These are phyloP conservation scores for Holothuria leucospilota DNA, from an alignment of 53 echinoderm and acorn worm species.

Conservation along the genomic window DNA sequence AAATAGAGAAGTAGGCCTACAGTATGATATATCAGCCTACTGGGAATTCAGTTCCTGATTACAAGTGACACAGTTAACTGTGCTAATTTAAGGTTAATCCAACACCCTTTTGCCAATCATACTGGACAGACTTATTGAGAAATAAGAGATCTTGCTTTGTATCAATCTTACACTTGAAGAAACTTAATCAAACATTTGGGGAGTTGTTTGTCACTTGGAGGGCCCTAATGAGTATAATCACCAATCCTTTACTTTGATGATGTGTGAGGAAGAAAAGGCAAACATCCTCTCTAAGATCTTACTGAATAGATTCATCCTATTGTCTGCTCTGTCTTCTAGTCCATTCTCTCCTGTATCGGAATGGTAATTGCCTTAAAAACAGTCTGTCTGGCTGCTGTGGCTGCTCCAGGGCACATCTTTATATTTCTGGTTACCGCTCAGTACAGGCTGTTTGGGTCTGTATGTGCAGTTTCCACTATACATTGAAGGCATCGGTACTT, in stretches of 20 bases:
- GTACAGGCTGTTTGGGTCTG: too few species aligned
- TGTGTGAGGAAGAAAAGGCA: background rate
- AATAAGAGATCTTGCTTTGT: background rate
- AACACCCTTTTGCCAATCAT: background rate
- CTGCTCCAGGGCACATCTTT: too few species aligned
- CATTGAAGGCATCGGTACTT: too few species aligned
- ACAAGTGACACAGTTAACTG: conserved; percentile 21
- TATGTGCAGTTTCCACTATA: too few species aligned
- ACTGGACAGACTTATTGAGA: background rate
- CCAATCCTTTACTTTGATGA: background rate
- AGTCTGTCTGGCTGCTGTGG: conserved; percentile 29
- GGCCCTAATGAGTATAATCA: conserved; percentile 27
- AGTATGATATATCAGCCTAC: background rate
- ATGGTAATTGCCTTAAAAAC: conserved; percentile 42
- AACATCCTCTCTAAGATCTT: background rate
- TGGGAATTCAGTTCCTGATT: conserved; percentile 3
- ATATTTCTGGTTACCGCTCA: too few species aligned
- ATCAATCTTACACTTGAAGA: conserved; percentile 19
- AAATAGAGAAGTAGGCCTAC: too few species aligned
- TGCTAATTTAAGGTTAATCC: background rate
- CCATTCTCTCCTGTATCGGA: background rate
- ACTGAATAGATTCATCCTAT: background rate
- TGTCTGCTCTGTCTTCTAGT: background rate
- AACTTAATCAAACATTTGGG: conserved; percentile 28
- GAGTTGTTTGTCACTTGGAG: conserved; percentile 35